Evolutionary conservation across 2,888 invertebrate genomes (phyloP), one percentile per base, ranked within the genome.

Genomic region (Ophioninae sp.): DNA sequence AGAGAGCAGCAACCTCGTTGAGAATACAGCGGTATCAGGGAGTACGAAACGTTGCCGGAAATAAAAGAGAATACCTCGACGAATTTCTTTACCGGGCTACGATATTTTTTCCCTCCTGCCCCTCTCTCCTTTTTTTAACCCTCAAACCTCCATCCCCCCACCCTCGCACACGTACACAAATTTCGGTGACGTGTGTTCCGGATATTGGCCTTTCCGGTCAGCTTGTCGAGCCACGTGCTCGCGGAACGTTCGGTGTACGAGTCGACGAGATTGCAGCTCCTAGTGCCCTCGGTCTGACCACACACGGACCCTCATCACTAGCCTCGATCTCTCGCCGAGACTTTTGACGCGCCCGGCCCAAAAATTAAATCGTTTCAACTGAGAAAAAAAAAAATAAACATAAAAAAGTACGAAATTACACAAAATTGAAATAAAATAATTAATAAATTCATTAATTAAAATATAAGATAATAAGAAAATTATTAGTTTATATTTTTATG

Each of bases 171-270:
- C 30, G 30, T 30, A 30, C 30, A 30, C 76, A 41, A 64, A 75
- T 82, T 73, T 65, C 50, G 20, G 68, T 44, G 39, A n/a, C 74
- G 59, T 70, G 64, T 65, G 70, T 21, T n/a, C 44, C 73, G 81
- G 79, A 85, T 85, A 85, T 83, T 80, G 82, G 74, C 57, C 67
- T 17, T 84, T 79, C 79, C 75, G 77, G 65, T 39, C 65, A 30
- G 30, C 37, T 75, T 69, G 74, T 78, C 62, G 69, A 50, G 61
- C 69, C 59, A 59, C 65, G 61, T 56, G 61, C 56, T 37, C 8
- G 57, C n/a, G 59, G 50, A 23, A 13, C 10, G 20, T 23, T 41
- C 64, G 59, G 69, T 59, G 20, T 69, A 61, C 72, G 44, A 83
- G 65, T 73, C 41, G 7, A 50, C 70, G 62, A 70, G 56, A 67